A percentile compares a stretch with the other conserved stretches of the same genome.
phyloP scores from a whole-genome alignment of 2,797 vertebrate species.

The Lagocephalus sceleratus region DNA sequence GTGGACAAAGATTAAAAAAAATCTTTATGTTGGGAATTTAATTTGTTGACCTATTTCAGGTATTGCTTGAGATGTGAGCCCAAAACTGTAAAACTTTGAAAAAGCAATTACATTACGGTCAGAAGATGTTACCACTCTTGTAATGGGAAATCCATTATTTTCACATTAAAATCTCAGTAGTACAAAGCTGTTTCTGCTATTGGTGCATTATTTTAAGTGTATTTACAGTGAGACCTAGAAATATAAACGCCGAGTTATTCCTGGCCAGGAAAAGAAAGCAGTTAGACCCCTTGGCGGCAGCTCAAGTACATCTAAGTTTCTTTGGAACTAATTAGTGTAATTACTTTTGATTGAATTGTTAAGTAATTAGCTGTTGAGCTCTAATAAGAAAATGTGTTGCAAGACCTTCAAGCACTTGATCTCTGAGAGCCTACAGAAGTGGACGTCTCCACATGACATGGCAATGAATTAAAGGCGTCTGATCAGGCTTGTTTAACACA shows the following conservation, averaged over 20 bases:
- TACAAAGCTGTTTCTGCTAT: too few species aligned
- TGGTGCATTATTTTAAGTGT: too few species aligned
- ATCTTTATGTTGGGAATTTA: conserved; percentile 9
- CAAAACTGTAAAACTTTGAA: background rate
- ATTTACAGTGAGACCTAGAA: background rate
- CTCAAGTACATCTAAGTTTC: conserved; percentile 40
- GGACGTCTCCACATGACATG: conserved; percentile 50
- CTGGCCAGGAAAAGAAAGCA: conserved; percentile 9
- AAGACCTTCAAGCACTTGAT: conserved; percentile 27
- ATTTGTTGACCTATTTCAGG: conserved; percentile 25
- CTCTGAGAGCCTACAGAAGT: conserved; percentile 34
- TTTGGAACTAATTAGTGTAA: conserved; percentile 50
- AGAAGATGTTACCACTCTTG: background rate
- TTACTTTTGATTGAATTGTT: conserved; percentile 57
- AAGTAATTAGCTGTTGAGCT: conserved; percentile 59
- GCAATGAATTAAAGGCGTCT: conserved; percentile 35
- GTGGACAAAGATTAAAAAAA: conserved; percentile 3
- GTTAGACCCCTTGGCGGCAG: conserved; percentile 37
- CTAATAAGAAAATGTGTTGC: conserved; percentile 38
- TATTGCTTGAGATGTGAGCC: background rate
- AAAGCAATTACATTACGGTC: background rate
- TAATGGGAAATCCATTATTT: too few species aligned
- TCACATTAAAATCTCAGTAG: too few species aligned
- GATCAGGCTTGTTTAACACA: conserved; percentile 44
- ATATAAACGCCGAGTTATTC: background rate